A percentile compares a stretch with the other conserved stretches of the same genome.
phyloP scores from a whole-genome alignment of 1,140 invertebrate genomes.

The Micrasema longulum region DNA sequence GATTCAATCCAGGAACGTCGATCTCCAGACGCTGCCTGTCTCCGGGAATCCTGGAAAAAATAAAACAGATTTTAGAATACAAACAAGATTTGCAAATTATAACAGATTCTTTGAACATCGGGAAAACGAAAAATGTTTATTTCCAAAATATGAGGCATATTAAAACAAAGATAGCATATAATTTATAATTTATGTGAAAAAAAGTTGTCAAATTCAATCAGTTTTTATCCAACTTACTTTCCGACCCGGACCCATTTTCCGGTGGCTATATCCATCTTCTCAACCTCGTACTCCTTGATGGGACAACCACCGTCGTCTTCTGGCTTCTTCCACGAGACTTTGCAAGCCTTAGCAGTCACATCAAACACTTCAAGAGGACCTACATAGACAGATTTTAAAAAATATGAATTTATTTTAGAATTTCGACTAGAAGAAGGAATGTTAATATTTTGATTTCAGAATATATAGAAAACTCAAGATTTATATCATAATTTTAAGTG shows the following conservation, averaged over 20 bases:
- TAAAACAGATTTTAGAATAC: no score
- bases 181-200: background rate
- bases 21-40: slow-evolving; percentile 83
- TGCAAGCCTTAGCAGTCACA: slow-evolving; percentile 88
- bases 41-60: slow-evolving; percentile 68
- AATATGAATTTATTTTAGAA: no score
- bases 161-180: background rate
- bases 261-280: slow-evolving; percentile 92
- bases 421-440: no score
- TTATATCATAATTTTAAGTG: no score
- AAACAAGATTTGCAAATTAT: no score
- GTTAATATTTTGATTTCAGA: no score
- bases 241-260: slow-evolving; percentile 92
- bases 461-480: no score
- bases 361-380: slow-evolving; percentile 89
- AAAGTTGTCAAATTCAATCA: background rate
- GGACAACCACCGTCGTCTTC: slow-evolving; percentile 94
- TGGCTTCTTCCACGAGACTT: slow-evolving; percentile 90
- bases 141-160: no score
- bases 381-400: no score
- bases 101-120: no score
- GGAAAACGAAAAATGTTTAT: no score
- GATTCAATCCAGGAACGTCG: slow-evolving; percentile 90
- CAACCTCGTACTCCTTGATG: slow-evolving; percentile 94
- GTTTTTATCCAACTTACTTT: slow-evolving; percentile 57